Conservation (phyloP, 2,113 vertebrate genomes). For the Okapia johnstoni region DNA sequence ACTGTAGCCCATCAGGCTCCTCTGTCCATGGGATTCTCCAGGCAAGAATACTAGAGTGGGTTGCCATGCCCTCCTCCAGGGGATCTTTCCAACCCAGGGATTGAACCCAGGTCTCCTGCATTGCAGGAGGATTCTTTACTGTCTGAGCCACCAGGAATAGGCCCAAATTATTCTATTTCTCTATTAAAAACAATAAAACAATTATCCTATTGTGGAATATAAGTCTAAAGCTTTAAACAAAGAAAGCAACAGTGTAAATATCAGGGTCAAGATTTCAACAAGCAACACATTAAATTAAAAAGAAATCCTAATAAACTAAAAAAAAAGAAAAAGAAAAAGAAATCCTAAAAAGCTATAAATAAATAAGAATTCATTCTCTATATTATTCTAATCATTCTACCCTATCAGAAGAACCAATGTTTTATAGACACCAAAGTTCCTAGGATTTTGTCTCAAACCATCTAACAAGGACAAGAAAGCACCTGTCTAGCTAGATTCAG, state of each 20-base stretch:
- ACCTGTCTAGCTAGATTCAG: constrained; percentile 9
- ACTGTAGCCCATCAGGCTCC: not conserved
- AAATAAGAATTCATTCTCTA: constrained; percentile 21
- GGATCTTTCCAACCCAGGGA: not conserved
- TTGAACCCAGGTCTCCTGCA: not conserved
- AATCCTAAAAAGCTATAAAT: constrained; percentile 28
- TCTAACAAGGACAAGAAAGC: constrained; percentile 41
- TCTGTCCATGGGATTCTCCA: not conserved
- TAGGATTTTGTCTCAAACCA: constrained; percentile 39
- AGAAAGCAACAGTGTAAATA: constrained; percentile 38
- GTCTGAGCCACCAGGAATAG: not conserved
- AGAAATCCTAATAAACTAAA: not conserved
- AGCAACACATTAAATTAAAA: constrained; percentile 13
- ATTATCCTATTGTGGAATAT: not conserved
- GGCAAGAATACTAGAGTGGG: not conserved
- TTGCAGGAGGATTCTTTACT: not conserved
- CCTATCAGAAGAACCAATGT: not conserved
- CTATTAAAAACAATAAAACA: not conserved
- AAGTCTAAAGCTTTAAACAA: constrained; percentile 19
- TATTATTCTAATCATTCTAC: constrained; percentile 25
- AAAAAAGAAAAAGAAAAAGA: not conserved
- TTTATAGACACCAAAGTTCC: constrained; percentile 26
- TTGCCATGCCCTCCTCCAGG: not conserved
- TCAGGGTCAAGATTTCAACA: constrained; percentile 32
- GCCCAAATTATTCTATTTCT: constrained; percentile 5